Evolutionary conservation across 2,888 invertebrate species (phyloP), one percentile per base, ranked within the genome.

Genomic region (Leucoptera coffeella): DNA sequence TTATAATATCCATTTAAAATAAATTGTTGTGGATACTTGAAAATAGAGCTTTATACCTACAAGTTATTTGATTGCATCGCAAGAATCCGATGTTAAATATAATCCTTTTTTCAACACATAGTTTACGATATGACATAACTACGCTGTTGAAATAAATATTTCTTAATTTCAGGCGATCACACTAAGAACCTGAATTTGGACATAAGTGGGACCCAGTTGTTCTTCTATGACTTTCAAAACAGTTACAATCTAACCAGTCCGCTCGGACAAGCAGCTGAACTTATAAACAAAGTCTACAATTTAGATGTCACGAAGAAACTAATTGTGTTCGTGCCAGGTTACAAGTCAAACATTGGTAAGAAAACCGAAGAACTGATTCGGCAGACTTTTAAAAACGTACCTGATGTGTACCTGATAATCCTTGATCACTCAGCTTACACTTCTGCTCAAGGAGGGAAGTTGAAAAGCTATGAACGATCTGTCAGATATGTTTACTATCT

Each of bases 391-490:
- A 44, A 41, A 24, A 42, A 45, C 17, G 43, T 47, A 15, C 58
- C 62, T 0, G 52, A 64, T 17, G 61, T 53, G 30, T 65, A 65
- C 26, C 36, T 69, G 2, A 58, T 65, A 19, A 62, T 69, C n/a
- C 36, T 67, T 1, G 67, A 69, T 25, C 69, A 67, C 37, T 62
- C 61, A 2, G 42, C 42, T 0, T 69, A 67, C 32, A 69, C 67
- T 0, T 52, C 65, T 23, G 51, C 56, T 15, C 46, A 45, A 1
- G 42, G 45, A 20, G 62, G 64, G 0, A 35, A 44, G 9, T 47
- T 53, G 2, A 58, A 52, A 31, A 55, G 64, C 27, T 69, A 67
- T 30, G 59, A 59, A 30, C 43, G 65, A 29, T 57, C 67, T 1
- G 62, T 65, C 4, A 50, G 40, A 32, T 51, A 65, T 28, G 57